phyloP scores from a whole-genome alignment of 2,797 vertebrate genomes.

The Peromyscus melanophrys region DNA sequence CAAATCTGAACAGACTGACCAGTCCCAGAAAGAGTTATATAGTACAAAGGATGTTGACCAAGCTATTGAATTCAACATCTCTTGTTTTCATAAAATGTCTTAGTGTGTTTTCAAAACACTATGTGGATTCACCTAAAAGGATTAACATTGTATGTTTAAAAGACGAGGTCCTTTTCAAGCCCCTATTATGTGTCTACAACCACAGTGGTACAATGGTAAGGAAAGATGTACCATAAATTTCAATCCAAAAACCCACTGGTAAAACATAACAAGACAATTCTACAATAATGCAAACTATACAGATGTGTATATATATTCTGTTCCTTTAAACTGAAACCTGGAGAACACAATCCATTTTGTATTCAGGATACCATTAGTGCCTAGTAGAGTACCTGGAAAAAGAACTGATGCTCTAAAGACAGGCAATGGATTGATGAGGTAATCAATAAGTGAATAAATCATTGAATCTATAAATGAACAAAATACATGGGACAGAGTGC shows the following conservation, averaged over 20 bases:
- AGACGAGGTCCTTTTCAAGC: not conserved
- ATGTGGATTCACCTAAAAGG: not conserved
- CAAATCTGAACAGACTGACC: not conserved
- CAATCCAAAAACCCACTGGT: not conserved
- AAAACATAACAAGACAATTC: slow-evolving; percentile 32
- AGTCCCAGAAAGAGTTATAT: not conserved
- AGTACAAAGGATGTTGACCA: not conserved
- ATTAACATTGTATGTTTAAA: slow-evolving; percentile 36
- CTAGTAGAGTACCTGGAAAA: not conserved
- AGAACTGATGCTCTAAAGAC: not conserved
- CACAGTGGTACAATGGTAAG: not conserved
- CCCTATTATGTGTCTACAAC: not conserved
- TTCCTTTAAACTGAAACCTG: not conserved
- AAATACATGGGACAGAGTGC: not conserved
- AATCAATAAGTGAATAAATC: slow-evolving; percentile 18
- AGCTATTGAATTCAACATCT: not conserved
- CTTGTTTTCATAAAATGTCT: not conserved
- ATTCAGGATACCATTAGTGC: not conserved
- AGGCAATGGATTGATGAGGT: not conserved
- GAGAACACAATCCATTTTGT: not conserved
- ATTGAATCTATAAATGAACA: not conserved
- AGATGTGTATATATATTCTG: not conserved
- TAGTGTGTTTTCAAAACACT: slow-evolving; percentile 10
- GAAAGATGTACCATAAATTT: not conserved
- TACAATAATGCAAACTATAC: not conserved